phyloP scores from a whole-genome alignment of 1,140 invertebrate species.

The Ylistrum balloti region DNA sequence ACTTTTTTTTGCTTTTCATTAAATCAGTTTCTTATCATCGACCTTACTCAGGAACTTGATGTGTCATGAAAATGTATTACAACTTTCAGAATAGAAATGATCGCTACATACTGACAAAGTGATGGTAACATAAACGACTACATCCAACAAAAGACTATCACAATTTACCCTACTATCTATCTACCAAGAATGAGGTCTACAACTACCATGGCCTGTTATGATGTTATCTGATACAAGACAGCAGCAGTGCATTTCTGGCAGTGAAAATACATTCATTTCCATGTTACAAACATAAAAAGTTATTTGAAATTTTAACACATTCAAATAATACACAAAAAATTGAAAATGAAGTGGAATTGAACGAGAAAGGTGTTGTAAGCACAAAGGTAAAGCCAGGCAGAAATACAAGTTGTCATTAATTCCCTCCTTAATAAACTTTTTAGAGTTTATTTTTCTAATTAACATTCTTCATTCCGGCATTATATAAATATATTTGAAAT shows the following conservation, averaged over 20 bases:
- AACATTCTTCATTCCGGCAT: not conserved
- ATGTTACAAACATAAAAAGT: not conserved
- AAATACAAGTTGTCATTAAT: not conserved
- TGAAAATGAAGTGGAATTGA: not conserved
- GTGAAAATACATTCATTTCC: not conserved
- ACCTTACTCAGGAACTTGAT: not conserved
- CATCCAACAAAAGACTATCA: not conserved
- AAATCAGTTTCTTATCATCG: too few relatives aligned
- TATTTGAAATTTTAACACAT: not conserved
- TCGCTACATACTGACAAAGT: not conserved
- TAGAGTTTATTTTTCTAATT: not conserved
- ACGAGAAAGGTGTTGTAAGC: not conserved
- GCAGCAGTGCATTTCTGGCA: constrained; percentile 28
- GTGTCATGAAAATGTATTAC: not conserved
- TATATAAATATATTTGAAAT: not conserved
- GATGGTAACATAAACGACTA: not conserved
- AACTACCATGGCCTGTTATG: not conserved
- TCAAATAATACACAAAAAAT: not conserved
- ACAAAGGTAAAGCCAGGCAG: constrained; percentile 32
- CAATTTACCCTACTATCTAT: not conserved
- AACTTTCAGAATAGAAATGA: not conserved
- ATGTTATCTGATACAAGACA: not conserved
- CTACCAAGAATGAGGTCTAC: not conserved
- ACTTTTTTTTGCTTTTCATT: too few relatives aligned
- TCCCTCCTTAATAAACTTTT: not conserved